Base-by-base conservation (phyloP, 1,140 invertebrate genomes). In the Trypoxylus dichotomus region DNA sequence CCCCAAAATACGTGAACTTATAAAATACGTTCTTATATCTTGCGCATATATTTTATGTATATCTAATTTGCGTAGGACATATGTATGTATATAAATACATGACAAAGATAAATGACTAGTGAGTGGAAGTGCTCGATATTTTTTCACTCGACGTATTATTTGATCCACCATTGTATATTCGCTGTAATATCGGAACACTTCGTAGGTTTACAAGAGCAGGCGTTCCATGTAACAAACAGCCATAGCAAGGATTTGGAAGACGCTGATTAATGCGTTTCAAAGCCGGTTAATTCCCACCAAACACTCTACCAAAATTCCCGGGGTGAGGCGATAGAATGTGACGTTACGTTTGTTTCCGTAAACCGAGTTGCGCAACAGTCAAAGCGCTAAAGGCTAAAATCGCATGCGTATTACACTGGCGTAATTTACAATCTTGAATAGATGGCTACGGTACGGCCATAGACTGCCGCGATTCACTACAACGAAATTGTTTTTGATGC, bases 261-360 rank as follows among this genome's bases (percentile, higher is more conserved):
- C 84, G 83, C 84, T 85, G 84, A 85, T 85, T 85, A 85, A 85
- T 85, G 84, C 80, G 84, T 85, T 85, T 82, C 83, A 83, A 83
- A 85, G 84, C 84, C 81, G 83, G 81, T 85, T 85, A 85, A 85
- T 85, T 85, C 83, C 83, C 84, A 85, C 84, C 84, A 85, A 85
- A 85, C 83, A 83, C 84, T 85, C 83, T 82, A 79, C 84, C 84
- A 85, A 85, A 85, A 85, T 83, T 85, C 83, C 83, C 84, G 82
- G 83, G 47, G 25, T 68, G 43, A 58, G 74, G 10, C 42, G 41
- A 32, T 76, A 54, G 42, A 58, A 19, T 58, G 74, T 58, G 74
- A 75, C n/a, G 15, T 0, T 11, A 13, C 72, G 19, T n/a, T 24
- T 5, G 24, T n/a, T n/a, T 19, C 27, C 1, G 3, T 15, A 13